phyloP scores from a whole-genome alignment of 2,113 vertebrate species.

The Anarhynchus alexandrinus region DNA sequence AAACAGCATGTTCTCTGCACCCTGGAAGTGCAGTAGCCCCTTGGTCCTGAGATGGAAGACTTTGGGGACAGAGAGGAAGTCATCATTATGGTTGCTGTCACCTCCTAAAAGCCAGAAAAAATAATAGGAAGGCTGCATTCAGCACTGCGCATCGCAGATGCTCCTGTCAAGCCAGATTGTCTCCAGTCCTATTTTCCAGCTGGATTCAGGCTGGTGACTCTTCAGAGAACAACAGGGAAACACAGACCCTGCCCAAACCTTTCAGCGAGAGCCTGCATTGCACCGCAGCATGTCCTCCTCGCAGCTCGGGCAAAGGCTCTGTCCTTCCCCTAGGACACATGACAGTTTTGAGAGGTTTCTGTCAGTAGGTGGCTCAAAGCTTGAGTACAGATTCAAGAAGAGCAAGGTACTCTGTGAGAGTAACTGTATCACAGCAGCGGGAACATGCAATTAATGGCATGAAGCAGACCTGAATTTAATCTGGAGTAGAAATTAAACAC shows the following conservation, averaged over 20 bases:
- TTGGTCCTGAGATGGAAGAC: neutral
- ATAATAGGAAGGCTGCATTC: neutral
- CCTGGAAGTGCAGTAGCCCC: neutral
- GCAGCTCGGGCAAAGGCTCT: neutral
- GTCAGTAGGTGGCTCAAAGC: neutral
- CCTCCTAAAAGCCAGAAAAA: neutral
- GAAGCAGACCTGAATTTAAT: neutral
- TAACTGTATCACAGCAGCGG: neutral
- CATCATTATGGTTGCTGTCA: neutral
- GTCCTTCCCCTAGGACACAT: neutral
- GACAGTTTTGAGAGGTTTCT: neutral
- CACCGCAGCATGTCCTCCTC: neutral
- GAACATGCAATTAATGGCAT: neutral
- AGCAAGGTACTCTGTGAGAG: neutral
- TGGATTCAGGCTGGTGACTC: neutral
- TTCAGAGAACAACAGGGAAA: neutral
- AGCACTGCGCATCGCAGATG: neutral
- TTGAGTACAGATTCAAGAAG: neutral
- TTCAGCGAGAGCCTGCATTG: neutral
- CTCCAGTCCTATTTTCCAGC: neutral
- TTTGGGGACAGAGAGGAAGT: neutral
- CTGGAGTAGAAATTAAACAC: neutral
- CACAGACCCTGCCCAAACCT: neutral
- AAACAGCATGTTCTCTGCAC: neutral
- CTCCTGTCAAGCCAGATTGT: neutral